phyloP scores from a whole-genome alignment of 2,888 invertebrate species.

The Ornithoptera priamus region DNA sequence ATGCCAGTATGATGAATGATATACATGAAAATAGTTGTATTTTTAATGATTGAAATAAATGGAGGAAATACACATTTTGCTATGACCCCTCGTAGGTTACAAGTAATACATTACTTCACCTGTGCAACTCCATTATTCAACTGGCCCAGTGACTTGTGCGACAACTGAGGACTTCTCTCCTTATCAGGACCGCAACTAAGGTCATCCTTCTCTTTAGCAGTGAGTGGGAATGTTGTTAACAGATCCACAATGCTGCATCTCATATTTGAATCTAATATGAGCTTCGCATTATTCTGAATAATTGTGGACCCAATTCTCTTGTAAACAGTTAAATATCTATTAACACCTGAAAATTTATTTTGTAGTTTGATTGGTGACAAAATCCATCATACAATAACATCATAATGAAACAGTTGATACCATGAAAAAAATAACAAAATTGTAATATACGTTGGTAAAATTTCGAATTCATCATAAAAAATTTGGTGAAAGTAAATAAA shows the following conservation, averaged over 20 bases:
- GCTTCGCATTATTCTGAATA: conserved; percentile 83
- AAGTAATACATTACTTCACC: conserved; percentile 40
- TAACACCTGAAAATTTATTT: conserved; percentile 76
- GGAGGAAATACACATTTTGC: no score
- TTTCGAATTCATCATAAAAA: no score
- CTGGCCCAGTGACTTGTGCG: conserved; percentile 82
- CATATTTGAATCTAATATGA: conserved; percentile 82
- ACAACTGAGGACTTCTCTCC: conserved; percentile 78
- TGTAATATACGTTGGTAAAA: no score
- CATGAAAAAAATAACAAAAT: no score
- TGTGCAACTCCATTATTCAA: conserved; percentile 85
- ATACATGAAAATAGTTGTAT: no score
- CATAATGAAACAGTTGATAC: no score
- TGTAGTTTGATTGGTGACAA: background rate
- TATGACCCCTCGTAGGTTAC: no score
- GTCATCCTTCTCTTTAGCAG: conserved; percentile 85
- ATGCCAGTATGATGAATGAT: no score
- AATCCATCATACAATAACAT: background rate
- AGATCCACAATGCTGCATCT: conserved; percentile 82
- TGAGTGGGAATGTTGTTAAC: conserved; percentile 84
- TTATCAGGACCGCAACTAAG: conserved; percentile 84
- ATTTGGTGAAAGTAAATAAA: no score
- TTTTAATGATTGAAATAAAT: background rate
- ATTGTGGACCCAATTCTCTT: conserved; percentile 85
- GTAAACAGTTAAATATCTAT: conserved; percentile 84